Evolutionary conservation across 1,140 invertebrate genomes (phyloP).

Genomic region (Heterodera carotae): DNA sequence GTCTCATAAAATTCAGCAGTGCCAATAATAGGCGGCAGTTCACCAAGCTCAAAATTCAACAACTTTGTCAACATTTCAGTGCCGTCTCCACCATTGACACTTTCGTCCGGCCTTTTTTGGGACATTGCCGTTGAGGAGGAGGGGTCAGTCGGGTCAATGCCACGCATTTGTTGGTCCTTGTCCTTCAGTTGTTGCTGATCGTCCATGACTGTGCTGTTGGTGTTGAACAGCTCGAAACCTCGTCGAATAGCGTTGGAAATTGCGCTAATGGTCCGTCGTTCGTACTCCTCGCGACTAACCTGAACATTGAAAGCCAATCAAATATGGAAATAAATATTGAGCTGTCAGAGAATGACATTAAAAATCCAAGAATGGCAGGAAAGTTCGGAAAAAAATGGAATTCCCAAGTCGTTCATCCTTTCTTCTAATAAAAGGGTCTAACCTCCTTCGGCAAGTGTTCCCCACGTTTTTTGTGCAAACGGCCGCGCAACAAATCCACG

Average conservation of each 20-base stretch:
- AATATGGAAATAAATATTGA: no score
- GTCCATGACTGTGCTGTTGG: background rate
- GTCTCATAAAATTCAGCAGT: background rate
- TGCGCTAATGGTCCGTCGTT: conserved; percentile 6
- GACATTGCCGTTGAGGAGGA: background rate
- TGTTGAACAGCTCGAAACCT: conserved; percentile 2
- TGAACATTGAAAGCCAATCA: background rate
- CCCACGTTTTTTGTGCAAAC: background rate
- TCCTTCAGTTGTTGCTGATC: background rate
- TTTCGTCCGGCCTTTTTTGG: background rate
- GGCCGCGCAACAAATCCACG: background rate
- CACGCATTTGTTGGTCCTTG: background rate
- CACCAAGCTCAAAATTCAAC: background rate
- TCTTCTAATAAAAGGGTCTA: no score
- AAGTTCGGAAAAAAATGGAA: background rate
- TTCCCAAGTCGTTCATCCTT: background rate
- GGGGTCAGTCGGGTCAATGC: background rate
- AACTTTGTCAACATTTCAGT: background rate
- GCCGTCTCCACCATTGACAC: background rate
- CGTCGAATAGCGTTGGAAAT: background rate
- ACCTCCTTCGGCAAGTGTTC: background rate
- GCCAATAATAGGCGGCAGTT: conserved; percentile 8
- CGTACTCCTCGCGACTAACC: conserved; percentile 5
- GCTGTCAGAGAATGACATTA: no score
- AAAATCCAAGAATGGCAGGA: background rate